Evolutionary conservation across 1,140 invertebrate genomes (phyloP).

Genomic region (Drosophila mojavensis): DNA sequence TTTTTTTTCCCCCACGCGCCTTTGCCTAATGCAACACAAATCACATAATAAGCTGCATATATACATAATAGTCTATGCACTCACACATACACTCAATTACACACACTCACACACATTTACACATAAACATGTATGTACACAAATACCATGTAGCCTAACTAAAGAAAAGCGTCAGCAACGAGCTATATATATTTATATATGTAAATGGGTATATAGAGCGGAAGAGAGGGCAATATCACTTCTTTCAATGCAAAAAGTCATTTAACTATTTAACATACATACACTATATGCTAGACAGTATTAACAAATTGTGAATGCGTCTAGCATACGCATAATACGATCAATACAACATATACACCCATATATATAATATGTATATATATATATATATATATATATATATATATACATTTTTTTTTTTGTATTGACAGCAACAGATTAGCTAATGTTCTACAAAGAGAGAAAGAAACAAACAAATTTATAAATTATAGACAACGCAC

Average conservation of each 20-base stretch:
- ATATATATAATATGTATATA: conserved; percentile 45
- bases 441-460: conserved; percentile 52
- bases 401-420: conserved; percentile 9
- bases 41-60: conserved; percentile 31
- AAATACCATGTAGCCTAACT: conserved; percentile 60
- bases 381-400: conserved; percentile 31
- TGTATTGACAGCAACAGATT: conserved; percentile 44
- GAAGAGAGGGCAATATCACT: conserved; percentile 33
- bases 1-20: conserved; percentile 80
- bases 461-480: conserved; percentile 31
- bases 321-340: conserved; percentile 25
- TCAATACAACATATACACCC: conserved; percentile 58
- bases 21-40: conserved; percentile 74
- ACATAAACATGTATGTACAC: conserved; percentile 44
- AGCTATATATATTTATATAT: conserved; percentile 1
- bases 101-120: conserved; percentile 22
- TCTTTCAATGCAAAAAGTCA: conserved; percentile 64
- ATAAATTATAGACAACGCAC: conserved; percentile 50
- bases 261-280: conserved; percentile 51
- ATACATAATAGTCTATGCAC: conserved; percentile 28
- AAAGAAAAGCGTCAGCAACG: conserved; percentile 39
- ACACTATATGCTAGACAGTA: conserved; percentile 12
- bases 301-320: conserved; percentile 42
- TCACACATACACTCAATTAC: conserved; percentile 12
- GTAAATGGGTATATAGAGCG: background rate